Conservation (phyloP, 2,797 vertebrate genomes). For the Anolis apletophallus region DNA sequence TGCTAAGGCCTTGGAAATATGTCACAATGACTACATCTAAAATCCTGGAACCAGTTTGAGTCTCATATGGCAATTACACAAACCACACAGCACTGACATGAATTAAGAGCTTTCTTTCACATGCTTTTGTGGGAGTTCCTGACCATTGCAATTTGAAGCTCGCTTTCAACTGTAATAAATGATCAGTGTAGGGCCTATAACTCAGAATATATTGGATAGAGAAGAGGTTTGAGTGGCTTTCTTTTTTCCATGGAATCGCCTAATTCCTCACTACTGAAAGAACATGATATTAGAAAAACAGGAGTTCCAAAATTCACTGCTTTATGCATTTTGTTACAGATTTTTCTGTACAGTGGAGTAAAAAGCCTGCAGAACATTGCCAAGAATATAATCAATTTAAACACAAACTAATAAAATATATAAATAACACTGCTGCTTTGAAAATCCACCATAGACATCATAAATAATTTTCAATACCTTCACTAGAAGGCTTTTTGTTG, state of each 20-base stretch:
- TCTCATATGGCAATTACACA: no score
- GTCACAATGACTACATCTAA: no score
- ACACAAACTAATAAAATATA: neutral
- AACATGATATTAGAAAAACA: no score
- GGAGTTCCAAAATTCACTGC: neutral
- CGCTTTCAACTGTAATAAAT: no score
- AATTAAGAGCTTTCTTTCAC: no score
- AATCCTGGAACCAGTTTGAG: no score
- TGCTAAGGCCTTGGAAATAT: no score
- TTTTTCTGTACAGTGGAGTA: neutral
- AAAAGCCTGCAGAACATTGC: neutral
- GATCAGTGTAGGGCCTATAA: no score
- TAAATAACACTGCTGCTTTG: constrained; percentile 15
- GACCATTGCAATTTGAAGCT: no score
- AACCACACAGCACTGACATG: no score
- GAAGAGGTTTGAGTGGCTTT: neutral
- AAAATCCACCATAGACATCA: constrained; percentile 19
- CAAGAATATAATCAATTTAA: constrained; percentile 7
- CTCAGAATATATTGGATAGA: neutral
- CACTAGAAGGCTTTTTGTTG: constrained; percentile 8
- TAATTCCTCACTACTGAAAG: neutral
- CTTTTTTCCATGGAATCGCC: neutral
- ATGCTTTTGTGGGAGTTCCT: no score
- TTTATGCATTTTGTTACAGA: neutral
- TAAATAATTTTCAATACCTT: constrained; percentile 1